These are phyloP conservation scores for Pipistrellus pipistrellus DNA, from an alignment of 2,797 vertebrate genomes.

Conservation along the genomic window DNA sequence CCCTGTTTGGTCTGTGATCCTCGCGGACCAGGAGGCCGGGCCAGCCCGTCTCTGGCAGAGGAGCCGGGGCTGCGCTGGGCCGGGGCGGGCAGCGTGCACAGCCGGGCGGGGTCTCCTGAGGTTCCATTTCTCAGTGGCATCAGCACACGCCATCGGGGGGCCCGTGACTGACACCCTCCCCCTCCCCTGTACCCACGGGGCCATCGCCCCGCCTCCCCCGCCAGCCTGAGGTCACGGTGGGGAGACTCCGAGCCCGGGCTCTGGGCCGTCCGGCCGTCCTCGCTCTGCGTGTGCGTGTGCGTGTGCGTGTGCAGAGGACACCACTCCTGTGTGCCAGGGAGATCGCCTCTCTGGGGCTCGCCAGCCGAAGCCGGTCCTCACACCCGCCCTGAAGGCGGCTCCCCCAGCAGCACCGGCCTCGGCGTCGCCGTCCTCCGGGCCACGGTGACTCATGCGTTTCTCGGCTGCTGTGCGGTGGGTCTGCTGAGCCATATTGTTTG, in stretches of 20 bases:
- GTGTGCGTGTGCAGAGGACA: background rate
- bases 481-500: background rate
- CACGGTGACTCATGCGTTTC: background rate
- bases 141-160: too few relatives aligned
- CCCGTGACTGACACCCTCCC: too few relatives aligned
- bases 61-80: background rate
- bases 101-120: background rate
- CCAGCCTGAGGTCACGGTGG: rapidly evolving
- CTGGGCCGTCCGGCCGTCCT: background rate
- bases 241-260: rapidly evolving
- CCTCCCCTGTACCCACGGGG: rapidly evolving
- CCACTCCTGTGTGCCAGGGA: rapidly evolving
- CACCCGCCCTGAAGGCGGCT: background rate
- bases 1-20: background rate
- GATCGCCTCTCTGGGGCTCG: rapidly evolving
- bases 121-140: background rate
- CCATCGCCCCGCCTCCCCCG: background rate
- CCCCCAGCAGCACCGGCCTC: conserved; percentile 48
- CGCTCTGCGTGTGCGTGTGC: rapidly evolving
- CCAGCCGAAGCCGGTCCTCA: rapidly evolving
- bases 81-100: rapidly evolving
- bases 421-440: background rate
- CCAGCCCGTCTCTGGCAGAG: too few relatives aligned
- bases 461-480: background rate
- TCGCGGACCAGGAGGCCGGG: background rate